Base-by-base conservation (phyloP, 2,113 vertebrate species). In the Trichomycterus rosablanca region DNA sequence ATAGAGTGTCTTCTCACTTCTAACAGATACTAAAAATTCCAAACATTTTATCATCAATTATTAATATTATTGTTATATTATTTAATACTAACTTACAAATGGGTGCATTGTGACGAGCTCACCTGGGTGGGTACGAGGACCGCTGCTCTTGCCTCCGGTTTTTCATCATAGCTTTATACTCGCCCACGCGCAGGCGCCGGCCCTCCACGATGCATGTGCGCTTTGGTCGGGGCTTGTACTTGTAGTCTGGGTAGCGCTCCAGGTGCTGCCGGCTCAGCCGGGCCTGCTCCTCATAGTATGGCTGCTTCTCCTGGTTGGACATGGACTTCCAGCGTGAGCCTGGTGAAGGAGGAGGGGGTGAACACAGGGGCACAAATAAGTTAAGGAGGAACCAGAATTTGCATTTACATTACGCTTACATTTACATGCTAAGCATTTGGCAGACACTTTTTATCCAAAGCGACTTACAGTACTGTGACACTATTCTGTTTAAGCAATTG, bases 141-240 rank as follows among this genome's bases (percentile, higher is more conserved):
- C 93, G 77, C 90, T 89, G 80, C 83, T 97, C 96, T 87, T 98
- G 95, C 20, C 93, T 83, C 20, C 94, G 83, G 61, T 86, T 97
- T 83, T 95, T 88, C 96, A 98, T 98, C 88, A 98, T 88, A 32
- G 95, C 96, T 74, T 98, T 98, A 89, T 98, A 98, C 79, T 98
- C 96, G n/a, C 95, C 96, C 49, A 98, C 96, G 0, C 96, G 81
- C 44, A 98, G 89, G 57, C 94, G 68, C 54, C 93, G 89, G 1
- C 96, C 96, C 80, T 97, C 96, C 82, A 98, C 95, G 1, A 98
- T 97, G 83, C 96, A 98, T 4, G 96, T 98, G 34, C 96, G 88
- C 54, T 98, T 98, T 67, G 96, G 95, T 23, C 96, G 83, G 0
- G 96, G 96, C 15, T 98, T 97, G 84, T 98, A 98, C 62, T 98